phyloP scores from a whole-genome alignment of 2,113 vertebrate genomes.

The Motacilla alba region DNA sequence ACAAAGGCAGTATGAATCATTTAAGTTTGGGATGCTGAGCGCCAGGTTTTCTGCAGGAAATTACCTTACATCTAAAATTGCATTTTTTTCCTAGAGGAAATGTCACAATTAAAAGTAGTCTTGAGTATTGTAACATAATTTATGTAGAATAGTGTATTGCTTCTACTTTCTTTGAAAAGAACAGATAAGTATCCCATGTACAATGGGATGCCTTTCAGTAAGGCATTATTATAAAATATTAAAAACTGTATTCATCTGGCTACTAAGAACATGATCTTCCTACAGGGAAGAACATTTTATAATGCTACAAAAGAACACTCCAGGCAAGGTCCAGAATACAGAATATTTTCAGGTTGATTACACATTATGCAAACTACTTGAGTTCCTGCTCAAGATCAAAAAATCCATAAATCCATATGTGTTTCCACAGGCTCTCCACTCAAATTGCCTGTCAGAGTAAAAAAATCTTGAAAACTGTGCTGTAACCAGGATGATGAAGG shows the following conservation, averaged over 20 bases:
- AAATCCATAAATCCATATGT: conserved; percentile 9
- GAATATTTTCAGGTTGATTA: not conserved
- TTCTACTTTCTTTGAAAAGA: not conserved
- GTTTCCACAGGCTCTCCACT: conserved; percentile 47
- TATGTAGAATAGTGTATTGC: not conserved
- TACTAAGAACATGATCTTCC: not conserved
- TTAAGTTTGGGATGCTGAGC: not conserved
- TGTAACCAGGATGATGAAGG: conserved; percentile 59
- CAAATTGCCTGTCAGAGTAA: conserved; percentile 35
- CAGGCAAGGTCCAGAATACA: not conserved
- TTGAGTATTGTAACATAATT: not conserved
- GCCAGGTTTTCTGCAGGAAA: not conserved
- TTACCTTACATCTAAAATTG: not conserved
- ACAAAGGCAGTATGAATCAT: not conserved
- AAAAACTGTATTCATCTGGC: not conserved
- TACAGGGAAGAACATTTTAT: not conserved
- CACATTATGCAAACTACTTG: not conserved
- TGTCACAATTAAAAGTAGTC: not conserved
- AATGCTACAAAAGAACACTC: not conserved
- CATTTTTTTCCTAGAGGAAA: not conserved
- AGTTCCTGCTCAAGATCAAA: not conserved
- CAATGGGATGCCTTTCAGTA: not conserved
- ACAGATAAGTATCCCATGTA: not conserved
- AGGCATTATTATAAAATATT: not conserved
- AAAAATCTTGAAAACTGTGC: conserved; percentile 26